Evolutionary conservation across 2,113 vertebrate genomes (phyloP), one percentile per base, ranked within the genome.

Genomic region (Bujurquina vittata): DNA sequence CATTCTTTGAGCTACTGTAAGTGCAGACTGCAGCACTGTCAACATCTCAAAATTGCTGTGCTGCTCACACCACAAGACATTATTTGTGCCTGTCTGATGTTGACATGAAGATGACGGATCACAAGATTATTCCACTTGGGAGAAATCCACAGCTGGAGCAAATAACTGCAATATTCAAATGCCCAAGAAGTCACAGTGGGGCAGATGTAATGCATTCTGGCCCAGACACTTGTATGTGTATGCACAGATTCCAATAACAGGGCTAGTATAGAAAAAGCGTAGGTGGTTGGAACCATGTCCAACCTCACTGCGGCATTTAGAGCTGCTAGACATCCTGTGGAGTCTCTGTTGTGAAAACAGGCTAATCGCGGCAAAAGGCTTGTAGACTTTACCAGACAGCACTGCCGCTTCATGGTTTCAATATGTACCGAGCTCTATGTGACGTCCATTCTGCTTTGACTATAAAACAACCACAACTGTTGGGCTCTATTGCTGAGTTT

Each of bases 1-100:
- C n/a, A n/a, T 83, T 83, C 54, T 69, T 83, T 77, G n/a, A 72
- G 67, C 67, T 54, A 72, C 67, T 58, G 54, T 63, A 73, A 61
- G 23, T 72, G 31, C 63, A 72, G 31, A 77, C 72, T 43, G 20
- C 56, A 43, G 37, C 17, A 33, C 29, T 72, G 55, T 54, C 63
- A 12, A 40, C 56, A 29, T 46, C 29, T 49, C 17, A 31, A 77
- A 84, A 83, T 52, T 22, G 20, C 61, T 65, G 60, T n/a, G 52
- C 17, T 20, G 33, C 77, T 63, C 31, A 63, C 31, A 65, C 77
- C 77, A 79, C 49, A 56, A 57, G 35, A 57, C 17, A 40, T 76
- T 82, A 55, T 43, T 31, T 63, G 80, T 60, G 46, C 20, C 20
- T 77, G 23, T 49, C 65, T 69, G 65, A 57, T 35, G 26, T 83